Base-by-base conservation (phyloP, 2,888 invertebrate genomes). In the Neria commutata region DNA sequence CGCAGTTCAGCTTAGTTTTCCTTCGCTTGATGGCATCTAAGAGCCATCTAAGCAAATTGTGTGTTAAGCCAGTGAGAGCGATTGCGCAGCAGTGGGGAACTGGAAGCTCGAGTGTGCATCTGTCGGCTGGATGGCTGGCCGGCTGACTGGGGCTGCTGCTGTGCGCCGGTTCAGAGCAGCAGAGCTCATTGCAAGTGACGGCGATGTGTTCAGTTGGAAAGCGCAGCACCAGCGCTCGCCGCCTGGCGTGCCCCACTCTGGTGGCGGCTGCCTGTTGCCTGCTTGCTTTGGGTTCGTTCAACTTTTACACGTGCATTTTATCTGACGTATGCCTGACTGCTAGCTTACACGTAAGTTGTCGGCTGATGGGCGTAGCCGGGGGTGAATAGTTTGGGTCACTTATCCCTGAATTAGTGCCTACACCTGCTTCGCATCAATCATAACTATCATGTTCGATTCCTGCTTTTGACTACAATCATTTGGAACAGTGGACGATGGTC, bases 11-110 rank as follows among this genome's bases (percentile, higher is more conserved):
- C n/a, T n/a, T n/a, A n/a, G 37, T 65, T 70, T 61, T 62, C 62
- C 54, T 53, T 47, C 58, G 49, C n/a, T n/a, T 54, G 54, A 37
- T 54, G 73, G 71, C 70, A 73, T 73, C 66, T 67, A 64, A 47
- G n/a, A n/a, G 65, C 62, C 65, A 67, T 63, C 67, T 71, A 66
- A 66, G 68, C 66, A 64, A 72, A 73, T 73, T 71, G 74, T 71
- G 67, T 66, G 71, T 67, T 63, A 49, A 14, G 34, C 6, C 19
- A 23, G n/a, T 23, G n/a, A 25, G 14, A 11, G 29, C 16, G 29
- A 50, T 19, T 16, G 21, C 19, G 52, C 25, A 24, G 25, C 25
- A 47, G 24, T 6, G 25, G 47, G 47, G 26, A 47, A 47, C 47
- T n/a, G n/a, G n/a, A n/a, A n/a, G n/a, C 24, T 25, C n/a, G 25